Conservation (phyloP, 2,113 vertebrate genomes). For the Callipepla squamata region DNA sequence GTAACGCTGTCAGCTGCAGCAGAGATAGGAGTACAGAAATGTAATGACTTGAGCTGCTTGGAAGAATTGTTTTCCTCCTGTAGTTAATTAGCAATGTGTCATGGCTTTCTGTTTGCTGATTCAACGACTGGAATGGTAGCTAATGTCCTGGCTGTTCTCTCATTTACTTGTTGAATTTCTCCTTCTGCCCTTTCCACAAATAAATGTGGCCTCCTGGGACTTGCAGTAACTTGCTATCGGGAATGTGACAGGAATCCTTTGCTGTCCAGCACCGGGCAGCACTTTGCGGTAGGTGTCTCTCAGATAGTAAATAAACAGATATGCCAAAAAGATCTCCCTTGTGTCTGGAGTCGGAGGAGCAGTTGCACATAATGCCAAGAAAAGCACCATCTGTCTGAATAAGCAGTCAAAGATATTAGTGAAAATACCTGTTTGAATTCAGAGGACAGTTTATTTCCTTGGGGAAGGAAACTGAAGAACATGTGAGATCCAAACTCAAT, state of each 20-base stretch:
- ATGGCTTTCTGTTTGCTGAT: slow-evolving; percentile 2
- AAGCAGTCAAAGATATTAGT: not conserved
- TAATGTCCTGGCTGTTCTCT: not conserved
- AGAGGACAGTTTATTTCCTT: not conserved
- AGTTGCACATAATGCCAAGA: not conserved
- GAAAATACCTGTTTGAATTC: slow-evolving; percentile 17
- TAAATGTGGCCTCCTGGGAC: not conserved
- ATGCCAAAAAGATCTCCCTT: not conserved
- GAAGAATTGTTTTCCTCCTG: slow-evolving; percentile 30
- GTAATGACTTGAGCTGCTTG: not conserved
- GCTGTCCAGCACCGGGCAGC: not conserved
- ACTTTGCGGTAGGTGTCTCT: not conserved
- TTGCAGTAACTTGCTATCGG: not conserved
- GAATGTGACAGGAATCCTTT: not conserved
- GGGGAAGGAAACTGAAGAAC: not conserved
- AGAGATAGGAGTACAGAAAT: slow-evolving; percentile 21
- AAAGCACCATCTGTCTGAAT: not conserved
- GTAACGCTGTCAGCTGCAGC: slow-evolving; percentile 51
- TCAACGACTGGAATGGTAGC: not conserved
- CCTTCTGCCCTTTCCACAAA: not conserved
- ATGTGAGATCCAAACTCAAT: not conserved
- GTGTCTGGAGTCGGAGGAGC: not conserved
- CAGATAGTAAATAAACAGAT: not conserved
- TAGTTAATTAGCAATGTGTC: slow-evolving; percentile 32
- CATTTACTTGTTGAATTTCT: not conserved